Base-by-base conservation (phyloP, 1,140 invertebrate species). In the Pteromalus puparum region DNA sequence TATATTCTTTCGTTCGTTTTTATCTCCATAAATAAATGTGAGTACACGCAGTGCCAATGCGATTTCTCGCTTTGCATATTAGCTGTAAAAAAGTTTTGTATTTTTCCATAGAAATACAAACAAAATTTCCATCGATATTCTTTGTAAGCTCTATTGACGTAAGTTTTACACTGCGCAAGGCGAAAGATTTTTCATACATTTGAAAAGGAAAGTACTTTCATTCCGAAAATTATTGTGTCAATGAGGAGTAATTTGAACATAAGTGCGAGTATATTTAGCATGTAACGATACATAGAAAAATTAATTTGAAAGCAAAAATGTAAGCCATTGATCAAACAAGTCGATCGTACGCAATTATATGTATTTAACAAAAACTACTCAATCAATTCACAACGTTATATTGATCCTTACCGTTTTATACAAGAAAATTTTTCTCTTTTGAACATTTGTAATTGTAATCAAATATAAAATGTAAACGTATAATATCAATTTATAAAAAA, bases 241-340 rank as follows among this genome's bases (percentile, higher is more conserved):
- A 74, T 46, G 26, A 73, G 3, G 21, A 46, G 1, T 74, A 53
- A 15, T 81, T 73, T 3, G 28, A 81, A 81, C 30, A 48, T 61
- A 74, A 73, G 24, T 53, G 18, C 42, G 42, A 53, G 80, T 74
- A 81, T 81, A 34, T 70, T 81, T 53, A 81, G 46, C 38, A 81
- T 34, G 12, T 81, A 73, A 48, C 34, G 34, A 81, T 73, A 7
- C 30, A n/a, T 73, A 81, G 46, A 81, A 42, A 34, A 81, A 81
- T 42, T 48, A 24, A 30, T 9, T 46, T 15, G 38, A 70, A 81
- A 81, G 38, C 9, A 48, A 46, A 70, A 24, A 7, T 61, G 24
- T 72, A 68, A 61, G 18, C 0, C 18, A 81, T 24, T 1, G 34
- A 70, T 26, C 26, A 3, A 80, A 42, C 0, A 26, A 80, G 28